Conservation (phyloP, 2,113 vertebrate genomes). For the Morphnarchus princeps region DNA sequence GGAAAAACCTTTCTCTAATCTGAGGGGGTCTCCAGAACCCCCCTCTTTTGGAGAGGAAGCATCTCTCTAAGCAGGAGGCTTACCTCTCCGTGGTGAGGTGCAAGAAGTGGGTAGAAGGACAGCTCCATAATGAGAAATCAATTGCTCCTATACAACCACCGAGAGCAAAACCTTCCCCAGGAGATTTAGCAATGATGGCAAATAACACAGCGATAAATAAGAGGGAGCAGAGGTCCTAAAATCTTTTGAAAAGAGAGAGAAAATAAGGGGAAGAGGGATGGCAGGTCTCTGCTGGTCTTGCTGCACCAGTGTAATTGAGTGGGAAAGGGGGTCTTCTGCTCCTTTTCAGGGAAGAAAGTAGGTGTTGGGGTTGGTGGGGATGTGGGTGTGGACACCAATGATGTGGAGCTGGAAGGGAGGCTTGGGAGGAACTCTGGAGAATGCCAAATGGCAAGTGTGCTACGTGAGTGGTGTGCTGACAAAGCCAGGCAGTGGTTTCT, state of each 20-base stretch:
- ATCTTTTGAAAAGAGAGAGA: neutral
- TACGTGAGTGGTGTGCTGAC: accelerated
- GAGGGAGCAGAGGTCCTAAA: neutral
- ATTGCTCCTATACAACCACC: neutral
- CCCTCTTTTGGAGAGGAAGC: neutral
- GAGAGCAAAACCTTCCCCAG: neutral
- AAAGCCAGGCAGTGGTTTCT: neutral
- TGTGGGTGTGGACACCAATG: accelerated
- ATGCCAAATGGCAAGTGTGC: neutral
- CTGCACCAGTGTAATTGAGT: neutral
- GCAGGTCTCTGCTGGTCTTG: neutral
- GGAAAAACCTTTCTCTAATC: neutral
- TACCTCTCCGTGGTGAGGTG: accelerated
- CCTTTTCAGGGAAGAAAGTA: no score
- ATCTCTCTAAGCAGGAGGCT: neutral
- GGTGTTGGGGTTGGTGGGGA: accelerated
- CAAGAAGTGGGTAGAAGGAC: neutral
- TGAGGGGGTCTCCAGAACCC: neutral
- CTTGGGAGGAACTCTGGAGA: neutral
- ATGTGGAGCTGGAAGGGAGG: neutral
- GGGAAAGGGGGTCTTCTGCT: neutral
- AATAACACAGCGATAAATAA: neutral
- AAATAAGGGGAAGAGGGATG: neutral
- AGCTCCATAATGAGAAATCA: neutral
- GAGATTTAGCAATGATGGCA: neutral